A percentile compares a stretch with the other conserved stretches of the same genome.
Evolutionary conservation across 2,113 vertebrate genomes (phyloP).

Genomic region (Ptilonorhynchus violaceus): DNA sequence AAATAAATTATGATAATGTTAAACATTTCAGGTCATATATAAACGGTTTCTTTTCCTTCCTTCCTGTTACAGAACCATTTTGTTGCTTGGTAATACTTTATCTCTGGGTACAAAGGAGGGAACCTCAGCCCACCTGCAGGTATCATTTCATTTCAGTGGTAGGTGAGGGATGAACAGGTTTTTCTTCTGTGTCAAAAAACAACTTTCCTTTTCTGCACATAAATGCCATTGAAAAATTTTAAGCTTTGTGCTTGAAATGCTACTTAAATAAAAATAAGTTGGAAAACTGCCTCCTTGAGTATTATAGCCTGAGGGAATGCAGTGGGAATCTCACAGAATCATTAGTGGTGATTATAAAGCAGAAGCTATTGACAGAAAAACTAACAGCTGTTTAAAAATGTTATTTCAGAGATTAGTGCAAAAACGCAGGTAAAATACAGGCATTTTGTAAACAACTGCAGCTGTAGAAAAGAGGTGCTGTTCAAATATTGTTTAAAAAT

Average conservation of each 20-base stretch:
- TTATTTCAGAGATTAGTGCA: slow-evolving; percentile 34
- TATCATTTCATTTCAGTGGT: not conserved
- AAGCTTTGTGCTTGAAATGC: slow-evolving; percentile 7
- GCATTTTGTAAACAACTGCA: slow-evolving; percentile 49
- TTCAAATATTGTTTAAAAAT: slow-evolving; percentile 61
- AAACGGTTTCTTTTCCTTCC: not conserved
- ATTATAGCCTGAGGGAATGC: slow-evolving; percentile 7
- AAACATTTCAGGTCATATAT: not conserved
- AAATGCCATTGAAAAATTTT: not conserved
- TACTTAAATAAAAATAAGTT: slow-evolving; percentile 42
- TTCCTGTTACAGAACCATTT: not conserved
- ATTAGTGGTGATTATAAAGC: slow-evolving; percentile 48
- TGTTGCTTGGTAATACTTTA: not conserved
- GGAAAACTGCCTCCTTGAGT: slow-evolving; percentile 14
- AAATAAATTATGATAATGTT: not conserved
- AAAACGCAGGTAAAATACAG: slow-evolving; percentile 54
- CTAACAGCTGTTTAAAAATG: slow-evolving; percentile 55
- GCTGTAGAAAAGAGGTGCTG: not conserved
- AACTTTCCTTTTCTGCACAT: not conserved
- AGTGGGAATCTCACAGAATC: slow-evolving; percentile 10
- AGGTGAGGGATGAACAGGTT: not conserved
- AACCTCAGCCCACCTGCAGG: not conserved
- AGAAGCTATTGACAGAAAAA: slow-evolving; percentile 34
- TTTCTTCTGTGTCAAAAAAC: not conserved
- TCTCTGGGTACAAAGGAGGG: not conserved